Base-by-base conservation (phyloP, 2,797 vertebrate genomes). In the Chaunax sp. region DNA sequence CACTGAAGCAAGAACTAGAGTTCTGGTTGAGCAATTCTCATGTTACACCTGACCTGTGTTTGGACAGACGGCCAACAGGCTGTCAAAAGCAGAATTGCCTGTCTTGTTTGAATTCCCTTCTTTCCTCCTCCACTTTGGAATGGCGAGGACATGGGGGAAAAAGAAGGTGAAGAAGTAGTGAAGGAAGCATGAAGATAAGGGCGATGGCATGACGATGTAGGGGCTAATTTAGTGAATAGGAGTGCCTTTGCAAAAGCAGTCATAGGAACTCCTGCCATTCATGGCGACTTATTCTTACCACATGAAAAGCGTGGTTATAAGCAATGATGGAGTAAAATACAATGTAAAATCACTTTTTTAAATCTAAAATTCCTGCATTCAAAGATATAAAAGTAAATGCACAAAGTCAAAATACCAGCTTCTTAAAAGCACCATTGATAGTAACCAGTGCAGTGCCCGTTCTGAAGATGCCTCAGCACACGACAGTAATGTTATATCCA, bases 1-100 rank as follows among this genome's bases (percentile, higher is more conserved):
- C 45, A 56, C 3, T 44, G 1, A 59, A 28, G 4, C 23, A 3
- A 49, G 25, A 40, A 37, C 47, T 35, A 44, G 9, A 37, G 57
- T 75, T 74, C 58, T 55, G 71, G 53, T 62, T 64, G 61, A 81
- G 66, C 59, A 30, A 47, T 7, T 69, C 50, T 83, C 71, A 72
- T 86, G 87, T 84, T 78, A 89, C 82, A 83, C 64, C 78, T 82
- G 81, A 82, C 73, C 78, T 79, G 60, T 55, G 51, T 78, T 77
- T 56, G 66, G 76, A 87, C 28, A 45, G 74, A 76, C 10, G 19
- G 50, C 46, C 64, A 60, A 51, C 41, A 20, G 35, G 25, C 67
- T 82, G 71, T 80, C 82, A 80, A 61, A 60, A 23, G 35, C 70
- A 26, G 64, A 78, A 56, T 64, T 56, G 64, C 76, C 75, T 80